Evolutionary conservation across 1,140 invertebrate species (phyloP).

Genomic region (Drosophila murphyi): DNA sequence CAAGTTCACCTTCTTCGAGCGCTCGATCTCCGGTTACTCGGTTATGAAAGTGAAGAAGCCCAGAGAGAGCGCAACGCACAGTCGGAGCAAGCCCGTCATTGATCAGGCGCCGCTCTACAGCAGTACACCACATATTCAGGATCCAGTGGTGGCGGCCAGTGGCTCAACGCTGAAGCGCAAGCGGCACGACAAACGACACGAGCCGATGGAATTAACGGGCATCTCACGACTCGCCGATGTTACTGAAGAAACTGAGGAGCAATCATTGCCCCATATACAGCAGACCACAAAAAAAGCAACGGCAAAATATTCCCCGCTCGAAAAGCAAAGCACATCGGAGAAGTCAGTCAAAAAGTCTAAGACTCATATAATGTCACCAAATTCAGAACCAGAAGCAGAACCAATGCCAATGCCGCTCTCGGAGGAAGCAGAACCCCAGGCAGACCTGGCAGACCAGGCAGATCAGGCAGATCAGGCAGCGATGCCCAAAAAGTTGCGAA

Average conservation of each 20-base stretch:
- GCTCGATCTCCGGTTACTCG: neutral
- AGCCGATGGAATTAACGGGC: neutral
- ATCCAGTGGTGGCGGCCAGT: neutral
- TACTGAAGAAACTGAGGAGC: neutral
- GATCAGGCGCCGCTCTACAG: slow-evolving; percentile 26
- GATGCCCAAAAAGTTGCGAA: neutral
- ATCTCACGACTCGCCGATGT: neutral
- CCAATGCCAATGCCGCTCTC: neutral
- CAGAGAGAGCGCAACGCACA: neutral
- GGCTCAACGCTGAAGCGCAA: neutral
- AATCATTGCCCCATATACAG: neutral
- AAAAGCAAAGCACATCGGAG: neutral
- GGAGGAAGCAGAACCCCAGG: neutral
- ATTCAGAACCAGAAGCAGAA: neutral
- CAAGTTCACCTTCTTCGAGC: slow-evolving; percentile 9
- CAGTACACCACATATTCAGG: slow-evolving; percentile 38
- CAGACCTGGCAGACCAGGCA: no score
- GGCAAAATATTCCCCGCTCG: neutral
- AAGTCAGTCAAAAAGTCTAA: no score
- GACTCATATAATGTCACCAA: neutral
- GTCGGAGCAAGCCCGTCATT: neutral
- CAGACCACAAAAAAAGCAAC: neutral
- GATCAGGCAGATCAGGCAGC: no score
- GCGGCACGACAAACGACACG: neutral
- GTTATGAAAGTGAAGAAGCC: neutral